Evolutionary conservation across 2,113 vertebrate genomes (phyloP), one percentile per base, ranked within the genome.

Genomic region (Prinia subflava): DNA sequence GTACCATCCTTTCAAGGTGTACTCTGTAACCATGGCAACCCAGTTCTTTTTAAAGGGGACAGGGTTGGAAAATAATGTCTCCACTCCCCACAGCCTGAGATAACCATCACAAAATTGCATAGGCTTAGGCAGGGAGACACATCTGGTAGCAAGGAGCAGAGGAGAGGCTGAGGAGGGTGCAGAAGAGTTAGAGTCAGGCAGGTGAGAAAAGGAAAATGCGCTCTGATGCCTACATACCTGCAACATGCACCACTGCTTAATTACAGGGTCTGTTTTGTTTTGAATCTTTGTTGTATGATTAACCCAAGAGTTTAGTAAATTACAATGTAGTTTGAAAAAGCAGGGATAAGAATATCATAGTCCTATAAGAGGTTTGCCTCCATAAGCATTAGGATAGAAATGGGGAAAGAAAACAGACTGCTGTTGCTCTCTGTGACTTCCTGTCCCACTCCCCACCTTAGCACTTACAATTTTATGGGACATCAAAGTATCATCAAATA

Each of bases 261-360:
- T 49, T n/a, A 44, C 1, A 69, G 17, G 5, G 21, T 35, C 6
- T 2, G 0, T 53, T 77, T 30, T 0, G 0, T 35, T 55, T 53
- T 31, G 31, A 62, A 33, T 78, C 15, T 41, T 80, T 42, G 15
- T 35, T 59, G 35, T 52, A 68, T 63, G 16, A n/a, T 41, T 85
- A 56, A 79, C 13, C 52, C 82, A 42, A 68, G 17, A 8, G 11
- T 71, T 87, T 57, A 27, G 82, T 9, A 50, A 14, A 69, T 59
- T 9, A 60, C 87, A 83, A 53, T 5, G 4, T 25, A 37, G 24
- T 33, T 30, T 41, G n/a, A 59, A 91, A 78, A 89, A 83, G 55
- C 2, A 73, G 7, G 75, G 49, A 15, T 46, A 39, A 60, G 15
- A 47, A 23, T 35, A 46, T 63, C 30, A 39, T 15, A 44, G 27